Evolutionary conservation across 2,888 invertebrate genomes (phyloP), one percentile per base, ranked within the genome.

Genomic region (Hemicrepidius hirtus): DNA sequence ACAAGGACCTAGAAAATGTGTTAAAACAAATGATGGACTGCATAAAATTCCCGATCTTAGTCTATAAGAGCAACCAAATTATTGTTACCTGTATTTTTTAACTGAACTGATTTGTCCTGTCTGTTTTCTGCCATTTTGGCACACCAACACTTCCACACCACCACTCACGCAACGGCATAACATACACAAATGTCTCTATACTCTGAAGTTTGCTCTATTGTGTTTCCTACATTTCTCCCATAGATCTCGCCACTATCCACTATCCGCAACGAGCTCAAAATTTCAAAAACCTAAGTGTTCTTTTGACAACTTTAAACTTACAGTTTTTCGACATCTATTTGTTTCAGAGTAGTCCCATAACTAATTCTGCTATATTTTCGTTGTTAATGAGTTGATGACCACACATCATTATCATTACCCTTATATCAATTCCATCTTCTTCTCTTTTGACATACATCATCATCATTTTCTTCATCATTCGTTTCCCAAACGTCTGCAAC

Each of bases 101-200:
- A 79, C 82, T 85, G 84, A 81, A 85, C 84, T 77, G 80, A 81
- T 81, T 83, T 83, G 79, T 85, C 84, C 83, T 85, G 85, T 83
- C 82, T 85, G 84, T 85, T 86, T 85, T 86, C 86, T 86, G 86
- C 85, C 86, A 86, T 86, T 85, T 86, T 86, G 83, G 83, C 82
- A 82, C 81, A 80, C 82, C 82, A 82, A 80, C 80, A 82, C 80
- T 81, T 79, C 78, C 80, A 79, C 79, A 80, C 81, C 80, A 82
- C 80, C 76, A 81, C 82, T 81, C 80, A 80, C 81, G 77, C 76
- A 77, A 81, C 82, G 78, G 81, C 82, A 82, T 82, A 80, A 81
- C 81, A 79, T 79, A 78, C 40, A 74, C 74, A 67, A 71, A 49
- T 60, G 60, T 24, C 41, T 40, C 60, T 62, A 60, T 32, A 64